Percentiles rank a stretch among this genome's conserved stretches.
Evolutionary conservation across 1,140 invertebrate genomes (phyloP).

Genomic region (Hycleus phaleratus): DNA sequence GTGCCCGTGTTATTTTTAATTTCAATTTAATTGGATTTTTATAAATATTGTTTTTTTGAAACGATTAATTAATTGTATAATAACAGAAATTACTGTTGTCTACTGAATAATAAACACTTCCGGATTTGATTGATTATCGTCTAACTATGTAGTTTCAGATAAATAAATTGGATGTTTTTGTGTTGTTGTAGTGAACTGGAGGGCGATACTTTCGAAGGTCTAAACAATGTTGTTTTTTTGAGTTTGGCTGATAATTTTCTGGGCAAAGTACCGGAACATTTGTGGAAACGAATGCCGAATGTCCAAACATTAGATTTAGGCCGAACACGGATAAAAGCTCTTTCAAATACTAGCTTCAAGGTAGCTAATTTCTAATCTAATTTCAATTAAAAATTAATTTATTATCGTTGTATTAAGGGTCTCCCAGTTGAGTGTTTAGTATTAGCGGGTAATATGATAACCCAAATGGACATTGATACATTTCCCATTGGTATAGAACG

Average conservation of each 20-base stretch:
- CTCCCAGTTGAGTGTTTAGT: conserved; percentile 58
- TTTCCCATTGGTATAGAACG: conserved; percentile 51
- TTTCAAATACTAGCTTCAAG: conserved; percentile 55
- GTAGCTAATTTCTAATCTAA: conserved; percentile 33
- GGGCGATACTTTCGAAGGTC: conserved; percentile 59
- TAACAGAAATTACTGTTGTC: not conserved
- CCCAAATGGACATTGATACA: conserved; percentile 31
- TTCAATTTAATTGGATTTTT: too few relatives aligned
- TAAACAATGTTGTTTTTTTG: conserved; percentile 60
- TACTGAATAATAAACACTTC: too few relatives aligned
- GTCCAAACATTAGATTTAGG: conserved; percentile 65
- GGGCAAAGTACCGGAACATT: conserved; percentile 58
- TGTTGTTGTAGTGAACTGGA: conserved; percentile 51
- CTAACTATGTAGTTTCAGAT: not conserved
- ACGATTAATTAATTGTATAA: not conserved
- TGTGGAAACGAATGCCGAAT: conserved; percentile 60
- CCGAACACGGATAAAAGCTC: conserved; percentile 56
- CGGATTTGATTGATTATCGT: not conserved
- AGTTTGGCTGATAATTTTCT: conserved; percentile 67
- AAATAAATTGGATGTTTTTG: not conserved
- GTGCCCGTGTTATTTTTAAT: too few relatives aligned
- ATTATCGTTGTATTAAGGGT: not conserved
- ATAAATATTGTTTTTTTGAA: too few relatives aligned
- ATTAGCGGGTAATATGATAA: conserved; percentile 61
- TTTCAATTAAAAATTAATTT: not conserved